Conservation (phyloP, 2,113 vertebrate genomes). For the Alosa alosa region DNA sequence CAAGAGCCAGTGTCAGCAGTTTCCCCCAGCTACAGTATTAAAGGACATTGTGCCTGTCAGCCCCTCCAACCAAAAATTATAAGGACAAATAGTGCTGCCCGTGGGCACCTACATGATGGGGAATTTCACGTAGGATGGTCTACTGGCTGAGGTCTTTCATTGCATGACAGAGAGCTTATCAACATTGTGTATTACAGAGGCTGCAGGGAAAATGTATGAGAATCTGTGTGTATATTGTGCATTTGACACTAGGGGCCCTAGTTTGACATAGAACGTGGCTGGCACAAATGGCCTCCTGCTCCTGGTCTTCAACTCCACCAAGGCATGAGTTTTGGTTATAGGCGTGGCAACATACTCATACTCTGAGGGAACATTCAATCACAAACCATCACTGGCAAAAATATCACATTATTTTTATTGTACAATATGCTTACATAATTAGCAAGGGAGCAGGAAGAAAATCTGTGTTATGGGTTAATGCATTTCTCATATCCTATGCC, state of each 20-base stretch:
- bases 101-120: slow-evolving; percentile 35
- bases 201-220: slow-evolving; percentile 1
- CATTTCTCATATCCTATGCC: too few relatives aligned
- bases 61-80: slow-evolving; percentile 57
- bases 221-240: background rate
- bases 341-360: too few relatives aligned
- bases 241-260: background rate
- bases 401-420: too few relatives aligned
- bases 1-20: slow-evolving; percentile 74
- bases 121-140: slow-evolving; percentile 25
- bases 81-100: slow-evolving; percentile 66
- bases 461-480: too few relatives aligned
- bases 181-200: background rate
- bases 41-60: slow-evolving; percentile 71
- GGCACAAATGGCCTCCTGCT: too few relatives aligned
- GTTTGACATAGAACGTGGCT: background rate
- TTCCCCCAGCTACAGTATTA: slow-evolving; percentile 58
- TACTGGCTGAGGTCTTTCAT: slow-evolving; percentile 34
- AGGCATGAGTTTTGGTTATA: too few relatives aligned
- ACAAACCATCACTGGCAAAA: too few relatives aligned
- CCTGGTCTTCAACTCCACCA: too few relatives aligned
- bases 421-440: too few relatives aligned
- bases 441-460: too few relatives aligned
- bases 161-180: slow-evolving; percentile 9
- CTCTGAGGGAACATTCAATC: too few relatives aligned